Conservation (phyloP, 2,113 vertebrate species). For the Psilopsiagon aymara region DNA sequence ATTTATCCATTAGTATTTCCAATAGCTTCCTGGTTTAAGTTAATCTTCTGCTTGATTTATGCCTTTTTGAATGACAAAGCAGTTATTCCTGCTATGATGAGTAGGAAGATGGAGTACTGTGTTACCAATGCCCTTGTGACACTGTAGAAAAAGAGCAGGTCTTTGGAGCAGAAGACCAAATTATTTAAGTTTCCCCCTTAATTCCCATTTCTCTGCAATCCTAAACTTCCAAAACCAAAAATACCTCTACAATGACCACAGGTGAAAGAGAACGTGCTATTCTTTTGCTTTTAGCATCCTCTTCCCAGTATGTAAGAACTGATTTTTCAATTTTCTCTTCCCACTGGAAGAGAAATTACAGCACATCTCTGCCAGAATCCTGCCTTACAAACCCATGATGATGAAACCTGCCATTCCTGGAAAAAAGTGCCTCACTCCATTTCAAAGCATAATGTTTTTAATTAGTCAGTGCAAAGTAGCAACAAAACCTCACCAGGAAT, state of each 20-base stretch:
- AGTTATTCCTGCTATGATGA: not conserved
- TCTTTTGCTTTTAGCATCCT: not conserved
- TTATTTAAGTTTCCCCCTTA: not conserved
- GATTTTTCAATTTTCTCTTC: not conserved
- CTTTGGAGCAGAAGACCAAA: not conserved
- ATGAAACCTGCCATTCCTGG: not conserved
- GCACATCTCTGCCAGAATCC: not conserved
- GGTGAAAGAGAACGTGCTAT: not conserved
- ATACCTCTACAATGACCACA: not conserved
- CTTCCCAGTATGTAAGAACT: not conserved
- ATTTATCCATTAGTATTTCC: not conserved
- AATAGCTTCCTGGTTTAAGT: not conserved
- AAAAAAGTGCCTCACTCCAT: not conserved
- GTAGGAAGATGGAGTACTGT: not conserved
- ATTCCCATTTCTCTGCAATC: not conserved
- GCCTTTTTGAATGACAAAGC: not conserved
- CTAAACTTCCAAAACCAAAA: not conserved
- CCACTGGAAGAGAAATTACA: not conserved
- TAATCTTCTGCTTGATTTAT: not conserved
- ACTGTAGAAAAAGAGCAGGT: not conserved
- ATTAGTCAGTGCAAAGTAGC: slow-evolving; percentile 30
- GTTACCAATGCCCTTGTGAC: not conserved
- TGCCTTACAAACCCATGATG: not conserved
- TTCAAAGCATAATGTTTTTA: slow-evolving; percentile 22
- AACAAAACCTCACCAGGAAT: slow-evolving; percentile 87